Evolutionary conservation across 2,888 invertebrate genomes (phyloP), one percentile per base, ranked within the genome.

Genomic region (Nemapogon koenigi): DNA sequence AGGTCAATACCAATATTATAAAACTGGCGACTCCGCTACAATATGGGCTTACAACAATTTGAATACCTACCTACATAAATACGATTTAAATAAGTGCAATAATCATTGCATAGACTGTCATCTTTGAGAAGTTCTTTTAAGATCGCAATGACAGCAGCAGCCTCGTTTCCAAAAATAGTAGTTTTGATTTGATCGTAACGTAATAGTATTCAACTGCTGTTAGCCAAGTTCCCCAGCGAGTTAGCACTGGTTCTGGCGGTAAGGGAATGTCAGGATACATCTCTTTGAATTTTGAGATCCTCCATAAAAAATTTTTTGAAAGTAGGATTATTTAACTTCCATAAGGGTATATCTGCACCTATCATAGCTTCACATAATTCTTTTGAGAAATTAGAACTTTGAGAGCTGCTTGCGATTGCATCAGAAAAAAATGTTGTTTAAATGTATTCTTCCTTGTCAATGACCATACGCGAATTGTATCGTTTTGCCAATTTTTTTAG

Each of bases 321-420:
- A 28, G 11, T 28, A 28, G 29, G 29, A 28, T 28, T 28, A 28
- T 28, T 28, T 28, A 28, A 27, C 16, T 36, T 25, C 27, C 36
- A 36, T 36, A 36, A 27, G n/a, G 11, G 18, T 17, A n/a, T n/a
- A n/a, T 16, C 17, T 10, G 15, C 18, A 8, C 16, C 22, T 16
- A 25, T 14, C 15, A 37, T 37, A 37, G 37, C 28, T 11, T 37
- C 17, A 29, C 37, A 37, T 30, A 30, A 37, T 19, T 37, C 30
- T 37, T 37, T n/a, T 4, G 30, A 37, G 30, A 37, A 37, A 29
- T 13, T 37, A 37, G 37, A 37, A 37, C 28, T 30, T 37, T 30
- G 30, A 16, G 31, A 11, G 16, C 31, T 35, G 28, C 28, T 27
- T 27, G 39, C 35, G 11, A 35, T 35, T 35, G 35, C n/a, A n/a